phyloP scores from a whole-genome alignment of 1,140 invertebrate genomes.

The Coboldia fuscipes region DNA sequence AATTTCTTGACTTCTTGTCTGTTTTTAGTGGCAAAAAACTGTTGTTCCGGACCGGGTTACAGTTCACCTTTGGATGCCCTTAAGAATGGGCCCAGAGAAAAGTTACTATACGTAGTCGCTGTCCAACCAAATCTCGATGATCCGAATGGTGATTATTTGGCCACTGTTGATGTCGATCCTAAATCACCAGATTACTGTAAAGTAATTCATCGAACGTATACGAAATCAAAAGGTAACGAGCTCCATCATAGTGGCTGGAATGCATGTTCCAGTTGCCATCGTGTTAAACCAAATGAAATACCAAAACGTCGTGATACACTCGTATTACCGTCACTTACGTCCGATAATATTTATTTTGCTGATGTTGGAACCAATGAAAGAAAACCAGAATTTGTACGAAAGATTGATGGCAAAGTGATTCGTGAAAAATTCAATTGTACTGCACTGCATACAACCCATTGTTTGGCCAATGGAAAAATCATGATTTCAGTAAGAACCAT shows the following conservation, averaged over 20 bases:
- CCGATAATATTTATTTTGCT: conserved; percentile 67
- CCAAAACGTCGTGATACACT: conserved; percentile 53
- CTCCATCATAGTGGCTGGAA: conserved; percentile 95
- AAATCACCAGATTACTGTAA: conserved; percentile 64
- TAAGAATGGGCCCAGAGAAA: conserved; percentile 55
- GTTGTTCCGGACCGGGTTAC: conserved; percentile 47
- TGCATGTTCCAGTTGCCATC: conserved; percentile 75
- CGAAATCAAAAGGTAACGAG: conserved; percentile 66
- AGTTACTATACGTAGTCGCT: conserved; percentile 72
- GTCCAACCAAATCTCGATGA: conserved; percentile 42
- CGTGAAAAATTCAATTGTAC: conserved; percentile 42
- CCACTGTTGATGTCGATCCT: conserved; percentile 82
- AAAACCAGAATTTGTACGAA: conserved; percentile 29
- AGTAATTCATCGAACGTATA: conserved; percentile 67
- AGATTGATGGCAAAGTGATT: conserved; percentile 51
- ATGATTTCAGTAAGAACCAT: too few relatives aligned
- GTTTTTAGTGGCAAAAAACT: too few relatives aligned
- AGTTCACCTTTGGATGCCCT: conserved; percentile 60
- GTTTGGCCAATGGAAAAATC: conserved; percentile 71
- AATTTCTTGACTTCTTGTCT: too few relatives aligned
- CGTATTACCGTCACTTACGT: conserved; percentile 62
- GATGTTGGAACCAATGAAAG: conserved; percentile 52
- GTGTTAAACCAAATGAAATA: conserved; percentile 19
- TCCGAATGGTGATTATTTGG: conserved; percentile 62
- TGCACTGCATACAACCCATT: conserved; percentile 85